These are phyloP conservation scores for Phymatocera aterrima DNA, from an alignment of 2,888 invertebrate species.

Conservation along the genomic window DNA sequence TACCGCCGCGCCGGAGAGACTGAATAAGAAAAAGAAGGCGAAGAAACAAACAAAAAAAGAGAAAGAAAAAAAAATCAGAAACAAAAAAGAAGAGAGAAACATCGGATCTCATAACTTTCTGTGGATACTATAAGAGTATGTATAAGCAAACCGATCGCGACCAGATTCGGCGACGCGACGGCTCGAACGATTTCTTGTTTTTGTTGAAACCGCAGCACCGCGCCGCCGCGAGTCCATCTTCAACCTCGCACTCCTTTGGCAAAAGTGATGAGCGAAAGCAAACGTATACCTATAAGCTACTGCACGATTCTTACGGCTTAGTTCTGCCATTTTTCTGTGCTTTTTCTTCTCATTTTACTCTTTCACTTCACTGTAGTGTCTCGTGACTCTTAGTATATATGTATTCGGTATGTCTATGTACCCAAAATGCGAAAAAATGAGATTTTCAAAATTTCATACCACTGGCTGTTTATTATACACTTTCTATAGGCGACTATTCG, in stretches of 20 bases:
- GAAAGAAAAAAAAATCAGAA: too few relatives aligned
- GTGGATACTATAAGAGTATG: constrained; percentile 11
- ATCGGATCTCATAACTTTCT: constrained; percentile 17
- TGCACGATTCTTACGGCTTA: neutral
- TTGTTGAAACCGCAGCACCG: neutral
- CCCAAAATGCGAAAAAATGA: too few relatives aligned
- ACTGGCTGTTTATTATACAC: too few relatives aligned
- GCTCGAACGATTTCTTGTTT: neutral
- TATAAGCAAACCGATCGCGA: neutral
- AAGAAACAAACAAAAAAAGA: too few relatives aligned
- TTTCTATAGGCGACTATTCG: too few relatives aligned
- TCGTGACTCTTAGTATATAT: too few relatives aligned
- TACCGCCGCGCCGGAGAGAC: neutral
- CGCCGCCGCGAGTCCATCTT: neutral
- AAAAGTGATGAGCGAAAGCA: neutral
- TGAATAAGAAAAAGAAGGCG: too few relatives aligned
- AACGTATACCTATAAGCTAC: neutral
- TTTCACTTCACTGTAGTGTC: too few relatives aligned
- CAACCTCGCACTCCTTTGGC: neutral
- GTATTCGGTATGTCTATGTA: too few relatives aligned
- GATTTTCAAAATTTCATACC: too few relatives aligned
- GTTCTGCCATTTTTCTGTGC: neutral
- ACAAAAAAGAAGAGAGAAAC: neutral
- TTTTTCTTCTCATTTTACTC: neutral
- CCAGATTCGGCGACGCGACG: neutral